phyloP scores from a whole-genome alignment of 2,888 invertebrate species.

The Rhopalosiphum nymphaeae region DNA sequence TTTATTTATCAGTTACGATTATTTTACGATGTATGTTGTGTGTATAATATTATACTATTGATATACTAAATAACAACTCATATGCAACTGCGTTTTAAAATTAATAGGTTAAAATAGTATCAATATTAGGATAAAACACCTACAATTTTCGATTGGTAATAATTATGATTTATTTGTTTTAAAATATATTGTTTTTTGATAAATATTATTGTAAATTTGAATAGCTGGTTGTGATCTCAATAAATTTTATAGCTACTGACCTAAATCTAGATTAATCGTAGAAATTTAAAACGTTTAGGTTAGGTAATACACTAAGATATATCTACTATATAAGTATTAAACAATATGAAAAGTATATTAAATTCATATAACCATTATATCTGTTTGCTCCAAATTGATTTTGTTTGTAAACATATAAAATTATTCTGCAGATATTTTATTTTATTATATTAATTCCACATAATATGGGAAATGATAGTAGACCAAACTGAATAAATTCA shows the following conservation, averaged over 20 bases:
- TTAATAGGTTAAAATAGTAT: neutral
- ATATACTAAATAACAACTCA: neutral
- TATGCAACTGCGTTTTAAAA: neutral
- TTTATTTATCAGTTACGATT: neutral
- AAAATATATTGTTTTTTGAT: neutral
- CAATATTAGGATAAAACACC: neutral
- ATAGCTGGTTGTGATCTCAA: neutral
- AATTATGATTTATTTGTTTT: neutral
- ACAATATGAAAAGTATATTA: neutral
- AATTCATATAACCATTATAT: neutral
- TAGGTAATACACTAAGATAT: neutral
- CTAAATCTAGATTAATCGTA: neutral
- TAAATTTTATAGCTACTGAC: neutral
- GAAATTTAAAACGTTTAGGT: neutral
- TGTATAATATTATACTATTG: neutral
- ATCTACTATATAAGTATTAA: neutral
- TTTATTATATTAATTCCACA: neutral
- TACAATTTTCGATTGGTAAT: neutral
- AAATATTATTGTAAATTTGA: neutral
- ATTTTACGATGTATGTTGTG: neutral
- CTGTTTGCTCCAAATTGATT: neutral
- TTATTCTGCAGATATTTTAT: neutral
- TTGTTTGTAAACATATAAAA: neutral
- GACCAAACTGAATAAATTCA: neutral
- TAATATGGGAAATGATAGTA: neutral